A percentile compares a stretch with the other conserved stretches of the same genome.
Evolutionary conservation across 2,888 invertebrate species (phyloP).

Genomic region (Monochamus alternatus): DNA sequence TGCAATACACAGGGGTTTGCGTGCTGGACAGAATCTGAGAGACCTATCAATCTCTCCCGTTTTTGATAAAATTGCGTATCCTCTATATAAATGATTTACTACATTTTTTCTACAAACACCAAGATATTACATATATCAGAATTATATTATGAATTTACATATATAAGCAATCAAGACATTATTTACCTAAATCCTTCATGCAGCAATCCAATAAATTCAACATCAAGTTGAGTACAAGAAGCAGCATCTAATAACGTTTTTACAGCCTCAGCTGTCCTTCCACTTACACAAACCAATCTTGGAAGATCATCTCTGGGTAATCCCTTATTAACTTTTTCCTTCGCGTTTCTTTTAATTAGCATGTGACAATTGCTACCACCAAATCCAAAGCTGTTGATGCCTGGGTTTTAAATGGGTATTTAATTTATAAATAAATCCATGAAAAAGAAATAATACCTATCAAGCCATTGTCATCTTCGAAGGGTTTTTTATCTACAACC

Average conservation of each 20-base stretch:
- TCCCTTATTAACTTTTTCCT: slow-evolving; percentile 75
- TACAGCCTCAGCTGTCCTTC: slow-evolving; percentile 85
- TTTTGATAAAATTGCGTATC: slow-evolving; percentile 75
- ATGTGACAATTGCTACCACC: slow-evolving; percentile 90
- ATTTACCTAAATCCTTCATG: slow-evolving; percentile 69
- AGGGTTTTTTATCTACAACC: slow-evolving; percentile 80
- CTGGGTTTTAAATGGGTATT: slow-evolving; percentile 73
- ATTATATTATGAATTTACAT: too few species aligned
- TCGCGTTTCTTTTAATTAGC: slow-evolving; percentile 76
- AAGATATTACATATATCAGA: slow-evolving; percentile 73
- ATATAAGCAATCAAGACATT: too few species aligned
- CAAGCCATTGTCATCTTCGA: slow-evolving; percentile 78
- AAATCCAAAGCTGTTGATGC: slow-evolving; percentile 94
- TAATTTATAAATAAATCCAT: neutral
- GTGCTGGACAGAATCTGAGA: neutral
- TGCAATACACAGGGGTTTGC: slow-evolving; percentile 71
- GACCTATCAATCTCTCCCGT: slow-evolving; percentile 62
- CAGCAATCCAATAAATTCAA: slow-evolving; percentile 59
- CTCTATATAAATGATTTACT: slow-evolving; percentile 72
- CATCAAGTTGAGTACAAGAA: slow-evolving; percentile 69
- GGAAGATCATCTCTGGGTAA: slow-evolving; percentile 80
- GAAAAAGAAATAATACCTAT: slow-evolving; percentile 72
- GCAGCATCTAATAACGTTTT: slow-evolving; percentile 78
- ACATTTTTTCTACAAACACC: slow-evolving; percentile 73
- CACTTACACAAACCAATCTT: slow-evolving; percentile 82